Base-by-base conservation (phyloP, 2,113 vertebrate species). In the Tragelaphus strepsiceros region DNA sequence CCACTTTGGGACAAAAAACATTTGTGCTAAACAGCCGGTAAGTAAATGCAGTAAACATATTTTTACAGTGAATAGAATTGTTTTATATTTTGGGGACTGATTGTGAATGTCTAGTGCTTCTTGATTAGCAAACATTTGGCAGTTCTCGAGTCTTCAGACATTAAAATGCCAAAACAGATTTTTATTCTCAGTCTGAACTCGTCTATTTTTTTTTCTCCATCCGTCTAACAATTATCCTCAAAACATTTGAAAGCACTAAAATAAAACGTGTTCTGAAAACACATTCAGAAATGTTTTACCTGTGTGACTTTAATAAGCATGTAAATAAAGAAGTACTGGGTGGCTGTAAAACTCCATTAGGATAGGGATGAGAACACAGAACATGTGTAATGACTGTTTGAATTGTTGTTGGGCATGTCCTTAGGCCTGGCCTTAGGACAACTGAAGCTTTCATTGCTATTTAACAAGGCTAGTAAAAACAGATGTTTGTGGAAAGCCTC, bases 181-280 rank as follows among this genome's bases (percentile, higher is more conserved):
- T 89, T 96, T 98, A 77, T 98, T 95, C 81, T 94, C 97, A 93
- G 94, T 59, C 91, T 91, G 90, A 92, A 74, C 87, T 58, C 51
- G 46, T 96, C 78, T 97, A 9, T 81, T 80, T 97, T 94, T 94
- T 95, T 74, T 58, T 10, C 51, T n/a, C 91, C 88, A 64, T 53
- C 58, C 78, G 90, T 78, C 97, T 58, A 92, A 49, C 96, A 88
- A 96, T 95, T 97, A 74, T 97, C 90, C 83, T 56, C 61, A 61
- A 94, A 96, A 51, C 51, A 91, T n/a, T 95, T 94, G 96, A 96
- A 98, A 96, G 97, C 95, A 97, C 91, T 98, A 94, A 96, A 97
- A 59, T 30, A 81, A 97, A 97, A 62, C 1, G 67, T 96, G 95
- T 95, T 87, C 30, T 92, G 81, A 97, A 88, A 95, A 94, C 59